A percentile compares a stretch with the other conserved stretches of the same genome.
These are phyloP conservation scores for Prietella phreatophila DNA, from an alignment of 2,113 vertebrate species.

Conservation along the genomic window DNA sequence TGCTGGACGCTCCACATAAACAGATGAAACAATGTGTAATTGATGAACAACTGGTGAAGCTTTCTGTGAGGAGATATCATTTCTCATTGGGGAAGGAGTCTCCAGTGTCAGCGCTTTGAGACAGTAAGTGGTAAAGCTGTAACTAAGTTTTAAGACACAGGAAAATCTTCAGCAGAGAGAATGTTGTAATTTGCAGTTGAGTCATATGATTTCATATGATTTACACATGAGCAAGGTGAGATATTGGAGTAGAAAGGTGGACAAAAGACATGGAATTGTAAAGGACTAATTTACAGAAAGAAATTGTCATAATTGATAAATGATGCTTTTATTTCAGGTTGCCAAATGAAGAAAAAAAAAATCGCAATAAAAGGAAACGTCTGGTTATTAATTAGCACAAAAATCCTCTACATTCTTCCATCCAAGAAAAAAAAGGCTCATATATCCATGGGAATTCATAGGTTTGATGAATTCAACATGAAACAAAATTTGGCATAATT, in stretches of 20 bases:
- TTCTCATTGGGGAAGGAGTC: background rate
- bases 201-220: background rate
- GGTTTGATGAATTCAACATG: background rate
- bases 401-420: background rate
- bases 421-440: background rate
- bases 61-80: background rate
- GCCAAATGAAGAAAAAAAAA: too few relatives aligned
- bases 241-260: background rate
- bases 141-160: background rate
- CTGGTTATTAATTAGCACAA: background rate
- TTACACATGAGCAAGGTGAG: background rate
- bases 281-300: background rate
- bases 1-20: too few relatives aligned
- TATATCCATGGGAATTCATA: background rate
- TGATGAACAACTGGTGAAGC: background rate
- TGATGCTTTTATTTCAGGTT: background rate
- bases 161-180: too few relatives aligned
- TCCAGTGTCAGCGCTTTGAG: background rate
- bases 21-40: background rate
- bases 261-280: background rate
- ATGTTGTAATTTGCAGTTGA: too few relatives aligned
- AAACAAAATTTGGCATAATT: background rate
- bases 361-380: background rate
- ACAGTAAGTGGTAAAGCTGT: background rate
- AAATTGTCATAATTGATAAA: too few relatives aligned